phyloP scores from a whole-genome alignment of 2,888 invertebrate species.

The Meiosimyza decipiens region DNA sequence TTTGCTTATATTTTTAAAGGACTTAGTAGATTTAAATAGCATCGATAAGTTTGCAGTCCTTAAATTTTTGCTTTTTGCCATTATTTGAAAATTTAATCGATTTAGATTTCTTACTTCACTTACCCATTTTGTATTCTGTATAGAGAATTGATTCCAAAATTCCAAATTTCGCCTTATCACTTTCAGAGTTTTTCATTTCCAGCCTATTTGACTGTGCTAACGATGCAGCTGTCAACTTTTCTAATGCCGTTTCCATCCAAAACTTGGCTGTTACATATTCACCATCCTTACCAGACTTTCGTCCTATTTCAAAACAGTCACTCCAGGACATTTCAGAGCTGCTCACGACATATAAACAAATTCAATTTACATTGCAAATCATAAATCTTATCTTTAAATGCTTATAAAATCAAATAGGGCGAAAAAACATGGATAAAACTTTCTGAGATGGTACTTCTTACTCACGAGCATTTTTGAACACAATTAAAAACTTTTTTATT shows the following conservation, averaged over 20 bases:
- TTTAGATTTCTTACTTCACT: conserved; percentile 22
- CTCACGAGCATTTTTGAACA: no score
- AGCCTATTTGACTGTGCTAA: neutral
- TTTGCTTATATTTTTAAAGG: neutral
- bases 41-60: neutral
- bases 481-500: no score
- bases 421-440: no score
- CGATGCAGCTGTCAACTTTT: conserved; percentile 48
- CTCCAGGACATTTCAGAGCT: conserved; percentile 61
- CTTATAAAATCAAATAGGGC: no score
- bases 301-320: conserved; percentile 59
- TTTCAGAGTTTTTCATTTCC: conserved; percentile 29
- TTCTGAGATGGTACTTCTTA: no score
- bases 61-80: neutral
- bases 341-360: conserved; percentile 7
- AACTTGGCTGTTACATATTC: conserved; percentile 55
- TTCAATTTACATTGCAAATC: no score
- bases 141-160: conserved; percentile 52
- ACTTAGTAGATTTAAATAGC: no score
- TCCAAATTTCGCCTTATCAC: conserved; percentile 45
- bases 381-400: no score
- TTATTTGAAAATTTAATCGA: neutral
- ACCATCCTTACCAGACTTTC: conserved; percentile 52
- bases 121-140: conserved; percentile 57
- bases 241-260: conserved; percentile 58